phyloP scores from a whole-genome alignment of 1,140 invertebrate species.

The Ctenoplectra terminalis region DNA sequence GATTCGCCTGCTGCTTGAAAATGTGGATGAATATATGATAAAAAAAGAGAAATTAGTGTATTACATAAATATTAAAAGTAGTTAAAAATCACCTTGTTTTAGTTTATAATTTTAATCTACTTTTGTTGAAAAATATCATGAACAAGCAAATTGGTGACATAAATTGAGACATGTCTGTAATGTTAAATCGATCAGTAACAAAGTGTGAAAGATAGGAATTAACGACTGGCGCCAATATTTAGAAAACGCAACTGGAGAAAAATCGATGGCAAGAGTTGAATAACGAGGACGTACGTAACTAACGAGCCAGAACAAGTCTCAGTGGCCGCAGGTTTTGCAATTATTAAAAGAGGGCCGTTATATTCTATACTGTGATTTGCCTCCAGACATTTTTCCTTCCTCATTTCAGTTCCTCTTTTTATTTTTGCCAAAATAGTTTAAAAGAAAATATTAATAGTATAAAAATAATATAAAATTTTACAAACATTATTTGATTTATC shows the following conservation, averaged over 20 bases:
- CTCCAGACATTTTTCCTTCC: slow-evolving; percentile 16
- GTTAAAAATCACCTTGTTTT: neutral
- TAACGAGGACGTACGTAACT: slow-evolving; percentile 46
- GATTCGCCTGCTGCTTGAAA: too few species aligned
- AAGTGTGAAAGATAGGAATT: slow-evolving; percentile 1
- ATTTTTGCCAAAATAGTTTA: neutral
- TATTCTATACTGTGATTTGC: slow-evolving; percentile 11
- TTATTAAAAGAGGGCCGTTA: slow-evolving; percentile 42
- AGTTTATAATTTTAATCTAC: neutral
- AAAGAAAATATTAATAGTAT: slow-evolving; percentile 6
- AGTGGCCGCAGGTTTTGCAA: slow-evolving; percentile 23
- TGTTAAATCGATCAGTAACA: neutral
- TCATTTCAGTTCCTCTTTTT: slow-evolving; percentile 7
- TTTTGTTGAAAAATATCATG: neutral
- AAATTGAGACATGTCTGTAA: neutral
- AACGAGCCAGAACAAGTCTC: slow-evolving; percentile 38
- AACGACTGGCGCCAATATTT: neutral
- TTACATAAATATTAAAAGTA: neutral
- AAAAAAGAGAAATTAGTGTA: too few species aligned
- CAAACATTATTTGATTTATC: too few species aligned
- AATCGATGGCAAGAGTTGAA: slow-evolving; percentile 37
- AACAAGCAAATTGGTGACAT: neutral
- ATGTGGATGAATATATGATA: too few species aligned
- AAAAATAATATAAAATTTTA: too few species aligned
- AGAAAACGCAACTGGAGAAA: slow-evolving; percentile 3